These are phyloP conservation scores for Echeneis naucrates DNA, from an alignment of 2,797 vertebrate genomes.

Conservation along the genomic window DNA sequence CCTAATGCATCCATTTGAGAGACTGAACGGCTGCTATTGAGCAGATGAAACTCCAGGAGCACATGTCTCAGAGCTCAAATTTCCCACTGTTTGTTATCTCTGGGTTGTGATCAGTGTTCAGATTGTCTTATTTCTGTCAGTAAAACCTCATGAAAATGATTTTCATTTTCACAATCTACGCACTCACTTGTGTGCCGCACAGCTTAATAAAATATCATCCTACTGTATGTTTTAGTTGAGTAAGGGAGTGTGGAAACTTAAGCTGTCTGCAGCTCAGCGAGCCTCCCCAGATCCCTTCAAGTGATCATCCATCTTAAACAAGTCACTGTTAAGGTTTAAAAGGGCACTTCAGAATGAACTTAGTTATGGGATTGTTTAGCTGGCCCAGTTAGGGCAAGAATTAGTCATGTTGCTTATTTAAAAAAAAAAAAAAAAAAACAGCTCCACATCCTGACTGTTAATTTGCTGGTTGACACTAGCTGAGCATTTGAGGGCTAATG, in stretches of 20 bases:
- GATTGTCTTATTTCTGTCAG: conserved; percentile 37
- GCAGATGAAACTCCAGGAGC: conserved; percentile 49
- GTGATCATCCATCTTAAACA: conserved; percentile 60
- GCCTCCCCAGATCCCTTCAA: conserved; percentile 50
- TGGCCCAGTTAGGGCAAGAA: conserved; percentile 46
- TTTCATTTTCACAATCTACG: conserved; percentile 38
- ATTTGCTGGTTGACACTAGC: conserved; percentile 66
- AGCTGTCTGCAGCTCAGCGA: conserved; percentile 45
- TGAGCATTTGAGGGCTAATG: conserved; percentile 60
- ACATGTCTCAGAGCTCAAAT: conserved; percentile 28
- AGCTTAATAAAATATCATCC: conserved; percentile 43
- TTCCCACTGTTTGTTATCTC: conserved; percentile 63
- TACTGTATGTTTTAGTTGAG: conserved; percentile 28
- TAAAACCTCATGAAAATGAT: conserved; percentile 48
- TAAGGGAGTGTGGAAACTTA: conserved; percentile 56
- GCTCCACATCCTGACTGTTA: conserved; percentile 61
- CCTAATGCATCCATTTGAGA: conserved; percentile 48
- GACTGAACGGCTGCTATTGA: conserved; percentile 44
- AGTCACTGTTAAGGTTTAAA: conserved; percentile 65
- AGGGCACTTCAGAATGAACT: conserved; percentile 39
- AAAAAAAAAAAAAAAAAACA: conserved; percentile 78
- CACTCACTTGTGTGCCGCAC: conserved; percentile 26
- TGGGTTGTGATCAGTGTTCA: conserved; percentile 14
- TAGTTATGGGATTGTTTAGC: conserved; percentile 40
- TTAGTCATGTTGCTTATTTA: conserved; percentile 69